Evolutionary conservation across 2,888 invertebrate genomes (phyloP).

Genomic region (Nemurella pictetii): DNA sequence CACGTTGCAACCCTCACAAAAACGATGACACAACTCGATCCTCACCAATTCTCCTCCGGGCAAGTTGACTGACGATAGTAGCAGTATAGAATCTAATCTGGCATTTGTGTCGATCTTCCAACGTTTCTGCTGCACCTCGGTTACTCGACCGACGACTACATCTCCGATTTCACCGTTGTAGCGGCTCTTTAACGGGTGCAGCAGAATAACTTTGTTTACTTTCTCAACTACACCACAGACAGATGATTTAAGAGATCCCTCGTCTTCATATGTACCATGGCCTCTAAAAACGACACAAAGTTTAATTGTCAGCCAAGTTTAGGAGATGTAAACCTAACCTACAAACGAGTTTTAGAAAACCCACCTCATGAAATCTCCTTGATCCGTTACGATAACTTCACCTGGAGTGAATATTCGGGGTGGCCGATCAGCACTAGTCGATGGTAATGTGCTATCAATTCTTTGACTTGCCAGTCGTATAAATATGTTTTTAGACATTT

Average conservation of each 20-base stretch:
- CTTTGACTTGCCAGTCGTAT: slow-evolving; percentile 41
- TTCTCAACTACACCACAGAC: slow-evolving; percentile 93
- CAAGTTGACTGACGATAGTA: slow-evolving; percentile 91
- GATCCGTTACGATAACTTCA: slow-evolving; percentile 35
- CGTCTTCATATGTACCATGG: slow-evolving; percentile 90
- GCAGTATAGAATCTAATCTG: slow-evolving; percentile 81
- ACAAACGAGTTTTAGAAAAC: slow-evolving; percentile 8
- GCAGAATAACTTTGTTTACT: slow-evolving; percentile 92
- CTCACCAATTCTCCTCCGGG: slow-evolving; percentile 94
- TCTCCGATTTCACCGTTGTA: slow-evolving; percentile 95
- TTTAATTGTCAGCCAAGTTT: neutral
- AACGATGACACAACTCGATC: slow-evolving; percentile 30
- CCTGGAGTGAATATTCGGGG: slow-evolving; percentile 40
- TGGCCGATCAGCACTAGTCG: neutral
- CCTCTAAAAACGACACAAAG: slow-evolving; percentile 65
- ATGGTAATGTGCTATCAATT: slow-evolving; percentile 35
- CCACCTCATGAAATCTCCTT: slow-evolving; percentile 40
- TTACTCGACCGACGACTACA: slow-evolving; percentile 91
- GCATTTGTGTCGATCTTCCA: slow-evolving; percentile 97
- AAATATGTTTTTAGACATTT: slow-evolving; percentile 24
- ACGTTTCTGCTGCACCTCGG: slow-evolving; percentile 89
- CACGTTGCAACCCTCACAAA: no score
- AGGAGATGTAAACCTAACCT: neutral
- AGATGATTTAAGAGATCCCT: slow-evolving; percentile 83
- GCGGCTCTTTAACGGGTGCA: slow-evolving; percentile 87